These are phyloP conservation scores for Okamejei kenojei DNA, from an alignment of 2,797 vertebrate species.

Conservation along the genomic window DNA sequence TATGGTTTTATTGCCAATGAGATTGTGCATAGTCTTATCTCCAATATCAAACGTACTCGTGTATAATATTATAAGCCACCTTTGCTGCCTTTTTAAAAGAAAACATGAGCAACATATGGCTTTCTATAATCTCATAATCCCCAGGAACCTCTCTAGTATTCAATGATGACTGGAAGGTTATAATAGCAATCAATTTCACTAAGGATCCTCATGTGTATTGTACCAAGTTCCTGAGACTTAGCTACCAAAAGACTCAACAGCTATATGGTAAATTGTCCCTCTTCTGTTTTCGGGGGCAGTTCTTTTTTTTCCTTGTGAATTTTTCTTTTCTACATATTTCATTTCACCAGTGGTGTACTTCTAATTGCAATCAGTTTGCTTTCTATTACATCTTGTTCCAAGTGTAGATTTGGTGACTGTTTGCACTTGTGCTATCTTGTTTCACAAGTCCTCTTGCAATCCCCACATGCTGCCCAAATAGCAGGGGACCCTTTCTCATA, in stretches of 20 bases:
- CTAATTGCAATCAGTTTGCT: background rate
- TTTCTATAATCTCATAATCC: background rate
- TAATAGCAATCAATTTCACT: background rate
- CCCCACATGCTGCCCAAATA: background rate
- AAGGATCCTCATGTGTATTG: background rate
- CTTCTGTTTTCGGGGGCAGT: background rate
- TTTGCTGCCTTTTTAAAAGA: background rate
- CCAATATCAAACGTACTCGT: background rate
- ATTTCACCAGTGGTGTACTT: background rate
- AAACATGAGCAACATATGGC: background rate
- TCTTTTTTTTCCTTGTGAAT: background rate
- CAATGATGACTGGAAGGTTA: background rate
- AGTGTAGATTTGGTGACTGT: too few species aligned
- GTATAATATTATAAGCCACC: background rate
- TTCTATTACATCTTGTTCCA: background rate
- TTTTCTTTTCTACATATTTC: too few species aligned
- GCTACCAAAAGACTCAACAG: background rate
- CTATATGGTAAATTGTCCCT: background rate
- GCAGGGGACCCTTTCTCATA: background rate
- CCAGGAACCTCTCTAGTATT: background rate
- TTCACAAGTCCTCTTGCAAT: background rate
- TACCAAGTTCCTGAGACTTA: background rate
- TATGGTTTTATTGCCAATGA: background rate
- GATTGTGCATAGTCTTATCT: background rate
- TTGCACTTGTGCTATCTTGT: too few species aligned